These are phyloP conservation scores for Panorpa germanica DNA, from an alignment of 2,888 invertebrate genomes.

Conservation along the genomic window DNA sequence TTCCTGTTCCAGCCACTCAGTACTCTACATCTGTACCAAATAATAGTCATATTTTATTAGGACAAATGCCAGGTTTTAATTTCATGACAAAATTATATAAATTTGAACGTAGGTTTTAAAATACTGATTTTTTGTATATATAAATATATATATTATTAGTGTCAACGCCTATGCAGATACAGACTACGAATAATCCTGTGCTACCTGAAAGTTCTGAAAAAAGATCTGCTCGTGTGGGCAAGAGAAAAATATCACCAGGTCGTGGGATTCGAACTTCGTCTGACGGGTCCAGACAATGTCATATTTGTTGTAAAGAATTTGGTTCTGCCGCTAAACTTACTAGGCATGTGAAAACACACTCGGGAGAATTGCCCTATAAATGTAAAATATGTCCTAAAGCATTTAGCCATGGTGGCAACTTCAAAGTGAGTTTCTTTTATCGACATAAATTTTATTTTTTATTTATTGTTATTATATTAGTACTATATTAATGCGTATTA, in stretches of 20 bases:
- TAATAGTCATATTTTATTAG: conserved; percentile 11
- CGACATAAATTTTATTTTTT: conserved; percentile 13
- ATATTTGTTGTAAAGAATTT: conserved; percentile 16
- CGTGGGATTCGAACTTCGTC: conserved; percentile 5
- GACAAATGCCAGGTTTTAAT: no score
- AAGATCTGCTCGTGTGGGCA: conserved; percentile 6
- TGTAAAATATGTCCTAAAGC: conserved; percentile 24
- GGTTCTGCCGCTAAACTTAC: conserved; percentile 21
- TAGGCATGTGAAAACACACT: conserved; percentile 25
- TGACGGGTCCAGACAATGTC: conserved; percentile 10
- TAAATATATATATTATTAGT: no score
- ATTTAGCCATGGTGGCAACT: conserved; percentile 26
- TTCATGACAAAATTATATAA: no score
- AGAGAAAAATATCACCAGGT: conserved; percentile 4
- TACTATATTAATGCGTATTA: no score
- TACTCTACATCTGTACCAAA: conserved; percentile 9
- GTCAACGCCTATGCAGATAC: no score
- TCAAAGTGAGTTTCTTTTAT: conserved; percentile 24
- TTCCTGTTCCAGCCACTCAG: conserved; percentile 14
- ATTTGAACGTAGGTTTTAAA: no score
- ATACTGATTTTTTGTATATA: no score
- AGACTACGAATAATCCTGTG: conserved; percentile 13
- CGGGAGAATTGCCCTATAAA: conserved; percentile 23
- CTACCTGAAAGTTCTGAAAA: conserved; percentile 10
- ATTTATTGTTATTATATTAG: not conserved